A percentile compares a stretch with the other conserved stretches of the same genome.
Evolutionary conservation across 2,113 vertebrate species (phyloP).

Genomic region (Chiloscyllium plagiosum): DNA sequence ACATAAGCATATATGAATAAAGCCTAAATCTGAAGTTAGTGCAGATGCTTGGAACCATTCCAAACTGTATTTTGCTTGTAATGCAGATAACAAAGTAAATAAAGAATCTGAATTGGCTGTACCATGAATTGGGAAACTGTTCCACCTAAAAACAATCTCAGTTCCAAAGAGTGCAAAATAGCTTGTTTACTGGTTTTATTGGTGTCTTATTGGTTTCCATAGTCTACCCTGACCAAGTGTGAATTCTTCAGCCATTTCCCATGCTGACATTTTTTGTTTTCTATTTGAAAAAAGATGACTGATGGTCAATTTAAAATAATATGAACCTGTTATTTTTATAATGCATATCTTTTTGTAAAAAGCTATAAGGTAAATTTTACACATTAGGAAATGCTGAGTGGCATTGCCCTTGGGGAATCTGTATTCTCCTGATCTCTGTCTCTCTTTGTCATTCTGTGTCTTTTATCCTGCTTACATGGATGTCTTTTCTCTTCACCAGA

Average conservation of each 20-base stretch:
- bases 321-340: background rate
- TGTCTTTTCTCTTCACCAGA: background rate
- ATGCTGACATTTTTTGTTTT: background rate
- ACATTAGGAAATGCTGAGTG: background rate
- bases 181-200: background rate
- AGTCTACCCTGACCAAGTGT: background rate
- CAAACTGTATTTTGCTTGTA: background rate
- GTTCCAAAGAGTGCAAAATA: background rate
- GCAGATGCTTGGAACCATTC: background rate
- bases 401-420: background rate
- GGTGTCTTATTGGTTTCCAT: background rate
- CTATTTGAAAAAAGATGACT: background rate
- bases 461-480: background rate
- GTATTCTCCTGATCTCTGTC: background rate
- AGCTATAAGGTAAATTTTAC: background rate
- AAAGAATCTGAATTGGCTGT: background rate
- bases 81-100: background rate
- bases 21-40: background rate
- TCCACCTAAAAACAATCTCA: background rate
- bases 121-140: background rate
- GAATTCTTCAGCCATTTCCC: constrained; percentile 7
- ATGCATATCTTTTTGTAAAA: background rate
- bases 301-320: background rate
- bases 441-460: background rate
- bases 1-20: background rate